Evolutionary conservation across 1,140 invertebrate species (phyloP), one percentile per base, ranked within the genome.

Genomic region (Tribolium madens): DNA sequence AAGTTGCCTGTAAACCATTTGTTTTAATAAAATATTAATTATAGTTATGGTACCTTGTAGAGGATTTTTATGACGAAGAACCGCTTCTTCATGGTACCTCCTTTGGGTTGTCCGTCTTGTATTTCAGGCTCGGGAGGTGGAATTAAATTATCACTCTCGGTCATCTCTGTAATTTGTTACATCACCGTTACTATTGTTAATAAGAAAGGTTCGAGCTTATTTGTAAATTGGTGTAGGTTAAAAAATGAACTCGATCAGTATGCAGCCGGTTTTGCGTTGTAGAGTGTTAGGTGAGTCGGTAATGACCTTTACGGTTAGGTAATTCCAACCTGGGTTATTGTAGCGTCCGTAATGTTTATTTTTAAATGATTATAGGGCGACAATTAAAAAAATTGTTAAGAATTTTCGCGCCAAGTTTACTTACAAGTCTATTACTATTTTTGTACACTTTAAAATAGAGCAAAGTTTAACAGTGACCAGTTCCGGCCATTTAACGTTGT

Each of bases 81-180:
- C 31, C 31, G 14, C 6, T 21, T 50, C 46, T 21, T 31, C 14
- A 72, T 52, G 42, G 26, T 1, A 0, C 21, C n/a, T 31, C 14
- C 3, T 12, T 71, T 42, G 48, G 14, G n/a, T 17, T 7, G 48
- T 15, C 15, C 10, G 48, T 2, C 3, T 15, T 52, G 50, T 17
- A 15, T 2, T 60, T 42, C 36, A 42, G 21, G 14, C 3, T 64
- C 21, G 21, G 1, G 4, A 12, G 57, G 13, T 12, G 21, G 21
- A 64, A 14, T 64, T 33, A 64, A 64, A 64, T 64, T 42, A 7
- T 42, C 57, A 64, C 57, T 64, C 21, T 64, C 57, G 21, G 57
- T 18, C 57, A 64, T 64, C n/a, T 13, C 57, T 64, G 21, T 9
- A 57, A 57, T 21, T 21, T 21, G 10, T 64, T 64, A 64, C 57